A percentile compares a stretch with the other conserved stretches of the same genome.
Conservation (phyloP, 2,888 invertebrate species). For the Pristionchus japonicus region DNA sequence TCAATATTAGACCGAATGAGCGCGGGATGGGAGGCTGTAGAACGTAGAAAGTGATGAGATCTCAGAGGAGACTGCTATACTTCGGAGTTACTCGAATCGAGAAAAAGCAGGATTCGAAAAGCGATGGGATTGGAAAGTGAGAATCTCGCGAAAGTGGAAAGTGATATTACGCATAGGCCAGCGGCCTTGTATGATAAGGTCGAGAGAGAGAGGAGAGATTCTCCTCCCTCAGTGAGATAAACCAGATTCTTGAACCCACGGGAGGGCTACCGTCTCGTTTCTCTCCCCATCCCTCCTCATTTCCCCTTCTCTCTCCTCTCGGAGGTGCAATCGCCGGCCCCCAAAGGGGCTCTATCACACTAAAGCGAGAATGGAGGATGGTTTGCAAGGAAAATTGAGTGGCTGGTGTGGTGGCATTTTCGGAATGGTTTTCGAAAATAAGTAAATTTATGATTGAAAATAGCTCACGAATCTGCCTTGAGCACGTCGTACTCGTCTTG, state of each 20-base stretch:
- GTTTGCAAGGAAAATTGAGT: constrained; percentile 6
- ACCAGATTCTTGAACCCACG: constrained; percentile 39
- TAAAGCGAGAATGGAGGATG: not conserved
- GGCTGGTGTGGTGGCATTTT: not conserved
- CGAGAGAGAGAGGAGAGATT: not conserved
- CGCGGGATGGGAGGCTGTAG: too few relatives aligned
- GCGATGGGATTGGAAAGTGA: not conserved
- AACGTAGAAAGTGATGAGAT: too few relatives aligned
- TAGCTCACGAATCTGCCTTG: constrained; percentile 81
- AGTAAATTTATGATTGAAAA: not conserved
- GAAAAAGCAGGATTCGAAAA: not conserved
- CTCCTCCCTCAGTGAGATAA: not conserved
- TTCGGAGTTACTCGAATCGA: not conserved
- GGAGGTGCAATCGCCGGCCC: constrained; percentile 13
- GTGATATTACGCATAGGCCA: constrained; percentile 33
- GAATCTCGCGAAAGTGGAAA: constrained; percentile 2
- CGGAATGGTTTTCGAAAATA: not conserved
- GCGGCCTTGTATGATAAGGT: constrained; percentile 24
- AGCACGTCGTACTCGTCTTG: constrained; percentile 97
- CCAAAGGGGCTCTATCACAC: not conserved
- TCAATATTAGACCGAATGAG: not conserved
- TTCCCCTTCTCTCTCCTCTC: constrained; percentile 23
- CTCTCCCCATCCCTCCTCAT: not conserved
- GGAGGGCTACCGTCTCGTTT: not conserved
- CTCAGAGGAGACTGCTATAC: too few relatives aligned